Evolutionary conservation across 23 tunicate genomes (phyloP), one percentile per base, ranked within the genome.

Genomic region (Halocynthia roretzi): DNA sequence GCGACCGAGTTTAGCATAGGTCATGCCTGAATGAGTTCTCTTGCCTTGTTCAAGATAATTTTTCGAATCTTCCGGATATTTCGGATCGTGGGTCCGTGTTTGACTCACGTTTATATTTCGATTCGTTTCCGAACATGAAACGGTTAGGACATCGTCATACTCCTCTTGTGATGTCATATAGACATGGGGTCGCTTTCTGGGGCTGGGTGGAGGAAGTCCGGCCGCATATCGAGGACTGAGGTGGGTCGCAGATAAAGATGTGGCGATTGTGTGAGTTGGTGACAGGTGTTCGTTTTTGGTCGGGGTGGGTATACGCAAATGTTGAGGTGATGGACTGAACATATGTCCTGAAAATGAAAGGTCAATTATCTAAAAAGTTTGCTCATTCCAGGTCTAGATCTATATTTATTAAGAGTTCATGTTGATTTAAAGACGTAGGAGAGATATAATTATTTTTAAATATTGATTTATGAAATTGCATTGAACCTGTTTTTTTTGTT

Each of bases 211-310:
- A 23, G 78, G 78, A 10, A 21, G 55, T 54, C 62, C 71, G 12
- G 75, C 1, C 5, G 55, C 17, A 4, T 70, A 70, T 49, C 75
- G 55, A 0, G 75, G 75, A 6, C 75, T 70, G 8, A 74, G 21
- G 56, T 74, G 78, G 40, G 78, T 74, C 50, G 78, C 63, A 19
- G 49, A 54, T 15, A 74, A 50, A 0, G 64, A 56, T 19, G 55
- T 49, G 18, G 78, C 56, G 78, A 74, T 53, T 5, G 56, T 21
- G 63, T 56, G 78, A 22, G 78, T 74, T 8, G 78, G 78, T 54
- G 78, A 74, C n/a, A 70, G 11, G 53, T 70, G 75, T 6, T 70
- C 54, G 75, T 21, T 11, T 20, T 49, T 8, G 5, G 76, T 44
- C 8, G 76, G 56, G 50, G 56, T 10, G 0, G 76, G 76, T n/a